These are phyloP conservation scores for Busseola fusca DNA, from an alignment of 2,888 invertebrate genomes.

Conservation along the genomic window DNA sequence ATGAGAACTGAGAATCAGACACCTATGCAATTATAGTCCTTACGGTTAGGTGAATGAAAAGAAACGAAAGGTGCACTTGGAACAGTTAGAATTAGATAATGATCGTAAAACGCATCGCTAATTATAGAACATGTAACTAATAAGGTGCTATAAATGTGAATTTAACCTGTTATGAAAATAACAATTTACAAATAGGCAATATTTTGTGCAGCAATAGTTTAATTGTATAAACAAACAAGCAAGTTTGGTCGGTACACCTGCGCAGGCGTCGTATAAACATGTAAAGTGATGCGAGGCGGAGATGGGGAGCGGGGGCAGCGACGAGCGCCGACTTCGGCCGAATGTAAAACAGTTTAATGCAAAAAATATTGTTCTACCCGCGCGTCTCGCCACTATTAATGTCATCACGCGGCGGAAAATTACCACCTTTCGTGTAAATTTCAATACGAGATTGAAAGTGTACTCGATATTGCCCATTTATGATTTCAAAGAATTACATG, in stretches of 20 bases:
- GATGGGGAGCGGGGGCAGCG: slow-evolving; percentile 50
- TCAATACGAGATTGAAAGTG: slow-evolving; percentile 83
- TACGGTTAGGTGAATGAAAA: slow-evolving; percentile 35
- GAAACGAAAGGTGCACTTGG: no score
- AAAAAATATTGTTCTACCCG: slow-evolving; percentile 79
- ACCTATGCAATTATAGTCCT: slow-evolving; percentile 30
- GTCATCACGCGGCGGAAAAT: slow-evolving; percentile 86
- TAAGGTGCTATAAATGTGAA: slow-evolving; percentile 37
- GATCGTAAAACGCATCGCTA: slow-evolving; percentile 55
- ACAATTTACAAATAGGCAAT: slow-evolving; percentile 43
- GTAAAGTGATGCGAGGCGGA: slow-evolving; percentile 69
- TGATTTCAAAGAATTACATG: slow-evolving; percentile 74
- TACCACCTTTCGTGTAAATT: slow-evolving; percentile 85
- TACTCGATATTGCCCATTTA: slow-evolving; percentile 72
- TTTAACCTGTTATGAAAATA: slow-evolving; percentile 29
- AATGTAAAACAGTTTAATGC: slow-evolving; percentile 79
- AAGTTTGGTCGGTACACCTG: slow-evolving; percentile 63
- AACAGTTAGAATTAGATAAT: slow-evolving; percentile 49
- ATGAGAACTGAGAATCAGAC: slow-evolving; percentile 28
- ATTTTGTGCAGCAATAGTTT: slow-evolving; percentile 55
- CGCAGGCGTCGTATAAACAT: slow-evolving; percentile 72
- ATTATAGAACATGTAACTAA: slow-evolving; percentile 53
- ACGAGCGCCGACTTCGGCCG: slow-evolving; percentile 65
- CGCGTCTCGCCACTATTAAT: slow-evolving; percentile 80
- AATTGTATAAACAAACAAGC: slow-evolving; percentile 61